Evolutionary conservation across 2,888 invertebrate genomes (phyloP), one percentile per base, ranked within the genome.

Genomic region (Phyllotreta cruciferae): DNA sequence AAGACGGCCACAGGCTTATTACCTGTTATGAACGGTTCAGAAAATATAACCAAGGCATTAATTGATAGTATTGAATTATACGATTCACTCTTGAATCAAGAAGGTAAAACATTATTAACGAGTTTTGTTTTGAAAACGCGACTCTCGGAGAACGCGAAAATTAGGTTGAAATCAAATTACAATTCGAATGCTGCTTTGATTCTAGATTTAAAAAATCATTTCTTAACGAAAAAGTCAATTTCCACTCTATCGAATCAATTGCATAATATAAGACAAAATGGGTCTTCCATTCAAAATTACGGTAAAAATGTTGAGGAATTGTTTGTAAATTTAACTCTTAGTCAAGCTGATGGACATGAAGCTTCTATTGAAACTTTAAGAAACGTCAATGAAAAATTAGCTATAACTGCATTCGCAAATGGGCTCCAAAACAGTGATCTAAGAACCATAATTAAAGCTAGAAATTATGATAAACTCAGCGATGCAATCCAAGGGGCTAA

Each of bases 31-130:
- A 44, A 71, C 56, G 66, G 54, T n/a, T 47, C 60, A 7, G 71
- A 72, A 49, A 47, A 60, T 14, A 54, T 47, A 8, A 66, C 66
- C 8, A 69, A 69, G 53, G 70, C 70, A 36, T 45, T 71, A 11
- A 71, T 71, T 54, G 70, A 73, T 67, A 62, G 68, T 14, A 71
- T 68, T n/a, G n/a, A n/a, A n/a, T 67, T 69, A 53, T 69, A 73
- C 49, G 57, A 66, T 36, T 42, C 7, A 1, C 44, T 69, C n/a
- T 47, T 71, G 50, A 60, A 70, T 55, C 49, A 50, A 37, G 56
- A 56, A 1, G 66, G 70, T 9, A 70, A 72, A 62, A 60, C 56
- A 56, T 56, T 66, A 13, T 36, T 70, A 36, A 70, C 60, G 11
- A 69, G 49, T 14, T 71, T 60, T 62, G 56, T 71, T 53, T 55